Percentiles rank a stretch among this genome's conserved stretches.
phyloP scores from a whole-genome alignment of 1,140 invertebrate genomes.

The Drosophila saltans region DNA sequence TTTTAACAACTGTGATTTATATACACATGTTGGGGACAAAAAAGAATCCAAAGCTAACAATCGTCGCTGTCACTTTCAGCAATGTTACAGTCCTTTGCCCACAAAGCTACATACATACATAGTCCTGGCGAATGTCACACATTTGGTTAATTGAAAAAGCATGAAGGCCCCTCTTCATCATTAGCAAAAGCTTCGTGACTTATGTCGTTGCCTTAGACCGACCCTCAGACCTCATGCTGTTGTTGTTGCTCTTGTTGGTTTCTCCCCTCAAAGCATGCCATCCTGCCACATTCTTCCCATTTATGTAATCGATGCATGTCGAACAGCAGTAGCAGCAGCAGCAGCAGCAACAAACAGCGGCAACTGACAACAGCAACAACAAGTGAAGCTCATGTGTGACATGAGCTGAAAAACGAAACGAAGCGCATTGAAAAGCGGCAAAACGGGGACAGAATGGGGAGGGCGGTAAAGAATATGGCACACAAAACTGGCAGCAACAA shows the following conservation, averaged over 20 bases:
- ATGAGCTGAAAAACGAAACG: slow-evolving; percentile 65
- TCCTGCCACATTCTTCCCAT: slow-evolving; percentile 28
- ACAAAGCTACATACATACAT: neutral
- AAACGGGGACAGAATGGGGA: neutral
- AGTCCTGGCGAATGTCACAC: slow-evolving; percentile 50
- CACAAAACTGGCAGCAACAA: slow-evolving; percentile 33
- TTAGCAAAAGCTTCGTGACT: slow-evolving; percentile 78
- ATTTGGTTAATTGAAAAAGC: slow-evolving; percentile 80
- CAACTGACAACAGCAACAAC: slow-evolving; percentile 49
- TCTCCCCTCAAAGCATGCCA: neutral
- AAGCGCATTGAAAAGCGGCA: neutral
- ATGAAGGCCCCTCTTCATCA: slow-evolving; percentile 71
- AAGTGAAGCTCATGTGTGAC: slow-evolving; percentile 59
- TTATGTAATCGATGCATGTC: slow-evolving; percentile 81
- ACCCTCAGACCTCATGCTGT: slow-evolving; percentile 23
- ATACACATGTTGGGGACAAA: neutral
- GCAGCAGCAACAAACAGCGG: slow-evolving; percentile 15
- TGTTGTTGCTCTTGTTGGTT: neutral
- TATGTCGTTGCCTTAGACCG: slow-evolving; percentile 48
- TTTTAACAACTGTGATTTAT: slow-evolving; percentile 6
- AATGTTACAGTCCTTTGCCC: neutral
- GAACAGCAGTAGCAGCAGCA: slow-evolving; percentile 34
- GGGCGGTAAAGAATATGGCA: slow-evolving; percentile 30
- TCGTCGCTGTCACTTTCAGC: slow-evolving; percentile 13
- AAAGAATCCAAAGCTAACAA: neutral